Percentiles rank a stretch among this genome's conserved stretches.
Evolutionary conservation across 2,888 invertebrate genomes (phyloP).

Genomic region (Hyalella azteca): DNA sequence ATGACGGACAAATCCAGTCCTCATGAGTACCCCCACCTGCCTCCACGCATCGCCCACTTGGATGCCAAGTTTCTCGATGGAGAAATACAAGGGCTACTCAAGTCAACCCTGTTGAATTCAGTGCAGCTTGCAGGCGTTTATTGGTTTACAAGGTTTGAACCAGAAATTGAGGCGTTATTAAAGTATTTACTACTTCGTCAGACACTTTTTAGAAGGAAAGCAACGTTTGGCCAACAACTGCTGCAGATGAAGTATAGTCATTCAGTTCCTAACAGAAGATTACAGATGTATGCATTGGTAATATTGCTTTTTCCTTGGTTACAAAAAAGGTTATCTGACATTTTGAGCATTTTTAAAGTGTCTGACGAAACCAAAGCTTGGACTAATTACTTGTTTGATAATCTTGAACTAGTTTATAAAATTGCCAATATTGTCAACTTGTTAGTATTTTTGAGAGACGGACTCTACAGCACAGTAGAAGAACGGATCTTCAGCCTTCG

Average conservation of each 20-base stretch:
- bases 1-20: too few relatives aligned
- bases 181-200: conserved; percentile 40
- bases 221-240: conserved; percentile 54
- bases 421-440: conserved; percentile 42
- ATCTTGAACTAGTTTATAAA: conserved; percentile 40
- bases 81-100: conserved; percentile 46
- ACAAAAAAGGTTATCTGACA: conserved; percentile 39
- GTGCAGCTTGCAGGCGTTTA: conserved; percentile 43
- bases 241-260: conserved; percentile 49
- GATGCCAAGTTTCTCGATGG: conserved; percentile 47
- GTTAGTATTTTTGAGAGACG: conserved; percentile 46
- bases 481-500: conserved; percentile 45
- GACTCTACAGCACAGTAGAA: conserved; percentile 45
- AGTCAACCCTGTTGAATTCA: conserved; percentile 44
- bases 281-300: conserved; percentile 36
- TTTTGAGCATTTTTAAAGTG: conserved; percentile 11
- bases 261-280: background rate
- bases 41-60: conserved; percentile 52
- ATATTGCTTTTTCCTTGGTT: conserved; percentile 50
- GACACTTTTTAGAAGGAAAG: conserved; percentile 43
- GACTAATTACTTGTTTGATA: conserved; percentile 15
- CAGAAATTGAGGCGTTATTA: conserved; percentile 52
- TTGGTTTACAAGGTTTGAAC: conserved; percentile 46
- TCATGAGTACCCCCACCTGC: conserved; percentile 9
- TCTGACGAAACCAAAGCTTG: conserved; percentile 19